Percentiles rank a stretch among this genome's conserved stretches.
These are phyloP conservation scores for Perizoma flavofasciatum DNA, from an alignment of 2,888 invertebrate species.

Conservation along the genomic window DNA sequence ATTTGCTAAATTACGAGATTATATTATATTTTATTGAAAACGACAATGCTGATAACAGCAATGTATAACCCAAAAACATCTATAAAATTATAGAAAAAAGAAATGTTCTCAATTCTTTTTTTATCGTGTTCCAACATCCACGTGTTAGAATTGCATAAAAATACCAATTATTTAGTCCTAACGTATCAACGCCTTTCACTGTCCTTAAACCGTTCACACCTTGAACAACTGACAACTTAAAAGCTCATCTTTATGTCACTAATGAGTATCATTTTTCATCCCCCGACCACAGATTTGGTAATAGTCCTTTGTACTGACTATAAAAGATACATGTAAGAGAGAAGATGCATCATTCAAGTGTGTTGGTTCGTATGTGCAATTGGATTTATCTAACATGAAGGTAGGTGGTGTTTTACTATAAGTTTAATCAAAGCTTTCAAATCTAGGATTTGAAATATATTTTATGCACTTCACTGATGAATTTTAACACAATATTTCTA, in stretches of 20 bases:
- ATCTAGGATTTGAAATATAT: too few relatives aligned
- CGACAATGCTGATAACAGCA: too few relatives aligned
- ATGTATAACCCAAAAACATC: too few relatives aligned
- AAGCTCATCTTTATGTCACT: slow-evolving; percentile 63
- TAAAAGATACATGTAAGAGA: slow-evolving; percentile 57
- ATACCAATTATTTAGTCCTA: slow-evolving; percentile 2
- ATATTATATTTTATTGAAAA: too few relatives aligned
- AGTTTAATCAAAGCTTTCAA: too few relatives aligned
- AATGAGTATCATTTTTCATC: slow-evolving; percentile 72
- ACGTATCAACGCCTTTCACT: slow-evolving; percentile 47
- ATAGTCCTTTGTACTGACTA: slow-evolving; percentile 44
- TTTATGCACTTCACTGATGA: too few relatives aligned
- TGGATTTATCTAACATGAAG: slow-evolving; percentile 43
- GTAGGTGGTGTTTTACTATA: slow-evolving; percentile 28
- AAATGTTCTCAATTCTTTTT: too few relatives aligned
- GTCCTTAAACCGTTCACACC: slow-evolving; percentile 52
- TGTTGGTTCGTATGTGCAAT: slow-evolving; percentile 23
- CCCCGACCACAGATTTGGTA: slow-evolving; percentile 51
- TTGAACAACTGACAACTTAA: slow-evolving; percentile 67
- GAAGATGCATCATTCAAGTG: slow-evolving; percentile 45
- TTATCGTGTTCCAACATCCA: too few relatives aligned
- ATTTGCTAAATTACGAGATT: too few relatives aligned
- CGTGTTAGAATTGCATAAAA: too few relatives aligned
- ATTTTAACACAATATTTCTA: too few relatives aligned
- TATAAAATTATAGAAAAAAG: too few relatives aligned